Evolutionary conservation across 2,888 invertebrate species (phyloP).

Genomic region (Ceriagrion tenellum): DNA sequence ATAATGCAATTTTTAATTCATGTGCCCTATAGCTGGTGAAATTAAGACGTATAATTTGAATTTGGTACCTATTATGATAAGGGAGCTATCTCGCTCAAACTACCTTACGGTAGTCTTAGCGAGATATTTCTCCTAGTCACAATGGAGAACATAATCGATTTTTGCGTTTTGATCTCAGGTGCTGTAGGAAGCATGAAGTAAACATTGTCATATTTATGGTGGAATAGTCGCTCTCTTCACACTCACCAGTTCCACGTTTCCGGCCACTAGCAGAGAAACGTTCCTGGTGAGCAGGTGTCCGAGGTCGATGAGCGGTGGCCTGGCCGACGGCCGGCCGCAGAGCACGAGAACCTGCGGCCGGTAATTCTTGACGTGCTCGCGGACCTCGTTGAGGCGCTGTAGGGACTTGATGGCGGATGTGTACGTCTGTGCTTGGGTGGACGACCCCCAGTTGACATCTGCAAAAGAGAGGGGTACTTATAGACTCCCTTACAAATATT

Average conservation of each 20-base stretch:
- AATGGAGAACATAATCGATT: too few relatives aligned
- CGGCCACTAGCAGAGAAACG: constrained; percentile 93
- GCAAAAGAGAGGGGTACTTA: constrained; percentile 43
- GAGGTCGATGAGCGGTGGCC: constrained; percentile 95
- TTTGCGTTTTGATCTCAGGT: too few relatives aligned
- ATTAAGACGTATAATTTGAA: too few relatives aligned
- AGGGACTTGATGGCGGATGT: constrained; percentile 89
- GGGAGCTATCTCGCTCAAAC: too few relatives aligned
- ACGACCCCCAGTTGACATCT: constrained; percentile 99
- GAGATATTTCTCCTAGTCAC: too few relatives aligned
- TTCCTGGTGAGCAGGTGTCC: constrained; percentile 95
- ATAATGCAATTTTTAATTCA: too few relatives aligned
- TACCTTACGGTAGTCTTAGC: too few relatives aligned
- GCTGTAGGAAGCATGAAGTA: too few relatives aligned
- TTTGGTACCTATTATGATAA: too few relatives aligned
- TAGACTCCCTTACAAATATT: too few relatives aligned
- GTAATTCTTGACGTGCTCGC: constrained; percentile 99
- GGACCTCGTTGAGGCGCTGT: constrained; percentile 86
- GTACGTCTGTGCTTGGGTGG: constrained; percentile 97
- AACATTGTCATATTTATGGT: too few relatives aligned
- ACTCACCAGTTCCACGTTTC: constrained; percentile 89
- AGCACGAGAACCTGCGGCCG: constrained; percentile 95
- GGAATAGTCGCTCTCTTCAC: background rate
- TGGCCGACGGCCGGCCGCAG: constrained; percentile 88
- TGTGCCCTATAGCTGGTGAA: too few relatives aligned